These are phyloP conservation scores for Apotomis betuletana DNA, from an alignment of 2,888 invertebrate species.

Conservation along the genomic window DNA sequence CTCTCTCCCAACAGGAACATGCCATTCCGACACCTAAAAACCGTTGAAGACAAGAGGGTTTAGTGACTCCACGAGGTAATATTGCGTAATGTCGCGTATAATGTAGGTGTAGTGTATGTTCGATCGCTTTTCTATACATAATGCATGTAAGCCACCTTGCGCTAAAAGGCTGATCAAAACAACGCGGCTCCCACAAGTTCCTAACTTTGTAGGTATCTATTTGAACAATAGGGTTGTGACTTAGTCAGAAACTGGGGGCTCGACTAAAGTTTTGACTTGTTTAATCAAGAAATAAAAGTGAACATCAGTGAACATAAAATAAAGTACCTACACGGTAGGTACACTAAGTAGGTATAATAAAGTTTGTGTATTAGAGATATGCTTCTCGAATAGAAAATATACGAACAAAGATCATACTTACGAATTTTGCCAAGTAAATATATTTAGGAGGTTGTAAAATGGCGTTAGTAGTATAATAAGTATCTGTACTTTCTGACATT, in stretches of 20 bases:
- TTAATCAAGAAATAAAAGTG: too few relatives aligned
- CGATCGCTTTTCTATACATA: conserved; percentile 34
- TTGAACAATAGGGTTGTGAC: conserved; percentile 22
- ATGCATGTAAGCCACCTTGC: conserved; percentile 33
- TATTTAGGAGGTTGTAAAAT: too few relatives aligned
- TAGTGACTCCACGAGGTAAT: conserved; percentile 9
- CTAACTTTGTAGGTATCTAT: conserved; percentile 25
- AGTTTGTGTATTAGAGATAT: too few relatives aligned
- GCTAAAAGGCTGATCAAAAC: conserved; percentile 34
- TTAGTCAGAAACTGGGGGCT: neutral
- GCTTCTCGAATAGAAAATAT: too few relatives aligned
- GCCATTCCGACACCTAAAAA: neutral
- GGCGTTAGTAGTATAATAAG: too few relatives aligned
- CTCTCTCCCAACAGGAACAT: neutral
- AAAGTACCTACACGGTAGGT: too few relatives aligned
- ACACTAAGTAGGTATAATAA: too few relatives aligned
- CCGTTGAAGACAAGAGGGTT: neutral
- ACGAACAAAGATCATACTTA: too few relatives aligned
- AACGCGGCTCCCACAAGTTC: conserved; percentile 13
- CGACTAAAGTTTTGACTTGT: neutral
- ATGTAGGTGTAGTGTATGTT: conserved; percentile 9
- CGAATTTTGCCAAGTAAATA: too few relatives aligned
- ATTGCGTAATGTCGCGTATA: conserved; percentile 9
- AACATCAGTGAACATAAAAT: too few relatives aligned
- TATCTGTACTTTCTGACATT: too few relatives aligned